Evolutionary conservation across 2,888 invertebrate genomes (phyloP).

Genomic region (Tholera decimalis): DNA sequence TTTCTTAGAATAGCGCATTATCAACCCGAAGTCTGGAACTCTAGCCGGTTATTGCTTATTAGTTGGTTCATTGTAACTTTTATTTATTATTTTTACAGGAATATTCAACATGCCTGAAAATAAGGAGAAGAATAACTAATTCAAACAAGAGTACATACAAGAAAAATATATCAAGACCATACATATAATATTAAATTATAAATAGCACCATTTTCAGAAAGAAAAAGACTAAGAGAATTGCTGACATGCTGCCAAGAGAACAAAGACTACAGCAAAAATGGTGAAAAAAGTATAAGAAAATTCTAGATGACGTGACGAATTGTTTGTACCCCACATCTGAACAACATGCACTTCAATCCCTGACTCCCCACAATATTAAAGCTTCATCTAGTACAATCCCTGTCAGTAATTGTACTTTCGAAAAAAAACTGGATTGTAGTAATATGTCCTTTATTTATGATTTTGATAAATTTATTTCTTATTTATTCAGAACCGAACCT

Average conservation of each 20-base stretch:
- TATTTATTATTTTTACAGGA: not conserved
- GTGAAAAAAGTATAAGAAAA: too few relatives aligned
- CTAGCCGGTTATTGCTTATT: not conserved
- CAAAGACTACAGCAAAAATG: not conserved
- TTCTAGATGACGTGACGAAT: too few relatives aligned
- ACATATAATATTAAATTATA: not conserved
- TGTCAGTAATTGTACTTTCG: too few relatives aligned
- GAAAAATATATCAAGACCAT: not conserved
- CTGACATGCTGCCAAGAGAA: not conserved
- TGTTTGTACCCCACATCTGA: too few relatives aligned
- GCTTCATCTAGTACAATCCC: too few relatives aligned
- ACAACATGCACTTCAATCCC: too few relatives aligned
- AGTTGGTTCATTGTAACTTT: not conserved
- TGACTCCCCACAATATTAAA: too few relatives aligned
- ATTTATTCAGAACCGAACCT: too few relatives aligned
- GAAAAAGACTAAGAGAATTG: not conserved
- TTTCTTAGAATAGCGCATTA: not conserved
- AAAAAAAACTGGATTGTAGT: too few relatives aligned
- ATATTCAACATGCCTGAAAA: not conserved
- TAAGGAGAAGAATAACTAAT: not conserved
- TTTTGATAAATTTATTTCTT: too few relatives aligned
- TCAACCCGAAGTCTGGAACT: not conserved
- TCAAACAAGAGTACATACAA: not conserved
- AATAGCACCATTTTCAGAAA: not conserved
- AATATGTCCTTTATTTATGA: too few relatives aligned